A percentile compares a stretch with the other conserved stretches of the same genome.
Evolutionary conservation across 2,888 invertebrate species (phyloP).

Genomic region (Epirrhoe alternata): DNA sequence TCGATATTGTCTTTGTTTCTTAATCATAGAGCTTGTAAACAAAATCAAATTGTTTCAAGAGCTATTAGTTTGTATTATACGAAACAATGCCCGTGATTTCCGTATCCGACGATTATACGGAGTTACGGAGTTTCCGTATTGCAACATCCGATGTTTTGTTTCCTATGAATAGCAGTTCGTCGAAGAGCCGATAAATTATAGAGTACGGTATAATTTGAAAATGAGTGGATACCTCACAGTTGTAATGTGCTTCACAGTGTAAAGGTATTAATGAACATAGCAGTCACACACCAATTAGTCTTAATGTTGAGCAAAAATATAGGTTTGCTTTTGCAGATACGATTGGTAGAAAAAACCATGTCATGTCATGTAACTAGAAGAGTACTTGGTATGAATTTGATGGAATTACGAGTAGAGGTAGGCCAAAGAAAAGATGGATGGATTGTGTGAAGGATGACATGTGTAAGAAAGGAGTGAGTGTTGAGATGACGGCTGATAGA

Average conservation of each 20-base stretch:
- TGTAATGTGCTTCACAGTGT: neutral
- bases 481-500: too few species aligned
- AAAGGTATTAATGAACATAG: conserved; percentile 4
- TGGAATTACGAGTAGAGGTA: too few species aligned
- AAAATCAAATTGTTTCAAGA: neutral
- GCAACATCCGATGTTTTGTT: conserved; percentile 29
- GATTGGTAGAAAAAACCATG: too few species aligned
- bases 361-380: too few species aligned
- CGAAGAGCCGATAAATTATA: conserved; percentile 28
- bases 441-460: too few species aligned
- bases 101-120: conserved; percentile 50
- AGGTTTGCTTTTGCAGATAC: neutral
- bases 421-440: too few species aligned
- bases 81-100: conserved; percentile 1
- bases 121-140: conserved; percentile 45
- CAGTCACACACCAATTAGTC: conserved; percentile 9
- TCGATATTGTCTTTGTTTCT: neutral
- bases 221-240: conserved; percentile 14
- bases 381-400: too few species aligned
- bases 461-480: too few species aligned
- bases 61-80: neutral
- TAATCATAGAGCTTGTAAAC: neutral
- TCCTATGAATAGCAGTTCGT: conserved; percentile 29
- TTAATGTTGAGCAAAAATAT: conserved; percentile 1
- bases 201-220: conserved; percentile 26